Conservation (phyloP, 2,888 invertebrate genomes). For the Hesperia comma region DNA sequence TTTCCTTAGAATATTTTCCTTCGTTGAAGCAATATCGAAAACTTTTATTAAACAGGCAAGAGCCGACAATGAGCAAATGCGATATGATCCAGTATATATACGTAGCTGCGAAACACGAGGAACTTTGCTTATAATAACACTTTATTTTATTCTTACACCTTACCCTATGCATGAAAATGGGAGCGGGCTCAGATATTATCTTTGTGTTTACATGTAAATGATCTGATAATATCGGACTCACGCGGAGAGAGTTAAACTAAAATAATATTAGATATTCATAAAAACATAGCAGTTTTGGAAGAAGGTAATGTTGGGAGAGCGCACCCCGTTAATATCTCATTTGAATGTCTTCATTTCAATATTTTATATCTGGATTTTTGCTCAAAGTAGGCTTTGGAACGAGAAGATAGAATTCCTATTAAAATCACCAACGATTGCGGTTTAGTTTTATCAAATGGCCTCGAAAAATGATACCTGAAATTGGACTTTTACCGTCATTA, state of each 20-base stretch:
- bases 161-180: slow-evolving; percentile 23
- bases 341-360: not conserved
- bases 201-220: slow-evolving; percentile 24
- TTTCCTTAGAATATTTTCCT: too few species aligned
- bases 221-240: slow-evolving; percentile 6
- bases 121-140: slow-evolving; percentile 26
- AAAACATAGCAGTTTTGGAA: slow-evolving; percentile 2
- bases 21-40: not conserved
- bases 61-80: slow-evolving; percentile 21
- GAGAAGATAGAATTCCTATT: not conserved
- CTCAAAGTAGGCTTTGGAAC: not conserved
- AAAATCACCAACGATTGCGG: not conserved
- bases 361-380: not conserved
- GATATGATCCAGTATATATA: slow-evolving; percentile 16
- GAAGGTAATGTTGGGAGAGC: not conserved
- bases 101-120: slow-evolving; percentile 17
- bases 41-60: slow-evolving; percentile 14
- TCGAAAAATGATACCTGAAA: too few species aligned
- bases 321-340: slow-evolving; percentile 2
- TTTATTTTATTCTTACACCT: slow-evolving; percentile 30
- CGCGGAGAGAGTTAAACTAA: not conserved
- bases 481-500: too few species aligned
- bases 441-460: too few species aligned
- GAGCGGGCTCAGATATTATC: slow-evolving; percentile 21
- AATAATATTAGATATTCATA: slow-evolving; percentile 12